Conservation (phyloP, 2,888 invertebrate genomes). For the Muschampia plurimacula region DNA sequence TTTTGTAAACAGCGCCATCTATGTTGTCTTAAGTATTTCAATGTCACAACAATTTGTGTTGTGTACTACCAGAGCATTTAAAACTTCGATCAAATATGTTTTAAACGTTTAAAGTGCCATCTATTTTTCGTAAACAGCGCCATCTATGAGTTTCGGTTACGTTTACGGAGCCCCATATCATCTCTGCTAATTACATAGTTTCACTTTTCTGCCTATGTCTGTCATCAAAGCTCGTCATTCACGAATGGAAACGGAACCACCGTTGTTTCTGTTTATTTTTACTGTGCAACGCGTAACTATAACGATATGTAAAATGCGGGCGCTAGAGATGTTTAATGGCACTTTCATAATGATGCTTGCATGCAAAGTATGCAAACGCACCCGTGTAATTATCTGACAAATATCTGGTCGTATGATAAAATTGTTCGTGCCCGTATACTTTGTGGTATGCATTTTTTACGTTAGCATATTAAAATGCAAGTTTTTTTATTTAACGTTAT, state of each 20-base stretch:
- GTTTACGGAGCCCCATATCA: too few species aligned
- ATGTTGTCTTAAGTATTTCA: too few species aligned
- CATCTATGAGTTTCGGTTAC: too few species aligned
- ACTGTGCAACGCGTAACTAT: background rate
- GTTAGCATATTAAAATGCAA: too few species aligned
- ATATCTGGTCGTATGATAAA: background rate
- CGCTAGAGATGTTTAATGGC: background rate
- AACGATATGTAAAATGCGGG: background rate
- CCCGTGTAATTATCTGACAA: background rate
- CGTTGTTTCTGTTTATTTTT: background rate
- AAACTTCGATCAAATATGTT: too few species aligned
- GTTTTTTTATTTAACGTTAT: too few species aligned
- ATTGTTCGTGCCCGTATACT: background rate
- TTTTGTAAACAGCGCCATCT: too few species aligned
- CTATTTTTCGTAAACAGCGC: too few species aligned
- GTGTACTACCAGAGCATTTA: too few species aligned
- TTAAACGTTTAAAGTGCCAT: too few species aligned
- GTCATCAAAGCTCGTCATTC: background rate
- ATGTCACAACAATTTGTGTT: too few species aligned
- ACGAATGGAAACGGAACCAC: background rate
- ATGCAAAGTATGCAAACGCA: constrained; percentile 3
- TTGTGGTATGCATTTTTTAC: too few species aligned
- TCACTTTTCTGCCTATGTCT: background rate
- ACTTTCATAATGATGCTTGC: constrained; percentile 2
- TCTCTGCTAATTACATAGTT: background rate